A percentile compares a stretch with the other conserved stretches of the same genome.
phyloP scores from a whole-genome alignment of 2,113 vertebrate species.

The Leucopsar rothschildi region DNA sequence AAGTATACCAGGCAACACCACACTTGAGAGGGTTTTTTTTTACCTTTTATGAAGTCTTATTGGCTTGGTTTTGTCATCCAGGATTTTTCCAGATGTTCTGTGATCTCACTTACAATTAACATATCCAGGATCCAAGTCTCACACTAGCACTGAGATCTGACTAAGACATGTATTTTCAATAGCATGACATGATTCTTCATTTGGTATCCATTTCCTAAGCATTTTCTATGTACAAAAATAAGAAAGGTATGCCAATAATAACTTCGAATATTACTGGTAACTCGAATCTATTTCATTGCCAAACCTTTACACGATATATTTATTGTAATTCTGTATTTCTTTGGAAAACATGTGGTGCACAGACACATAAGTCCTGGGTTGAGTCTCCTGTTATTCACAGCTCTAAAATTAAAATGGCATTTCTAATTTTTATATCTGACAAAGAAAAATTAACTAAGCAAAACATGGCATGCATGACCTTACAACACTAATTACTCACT shows the following conservation, averaged over 20 bases:
- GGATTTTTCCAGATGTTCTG: constrained; percentile 6
- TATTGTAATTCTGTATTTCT: not conserved
- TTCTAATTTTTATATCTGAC: not conserved
- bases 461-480: not conserved
- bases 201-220: not conserved
- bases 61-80: not conserved
- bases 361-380: not conserved
- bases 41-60: not conserved
- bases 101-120: not conserved
- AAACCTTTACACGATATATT: not conserved
- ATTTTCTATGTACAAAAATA: not conserved
- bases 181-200: not conserved
- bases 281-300: not conserved
- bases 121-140: not conserved
- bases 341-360: not conserved
- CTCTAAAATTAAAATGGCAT: not conserved
- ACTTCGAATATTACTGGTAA: not conserved
- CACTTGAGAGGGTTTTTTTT: not conserved
- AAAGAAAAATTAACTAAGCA: not conserved
- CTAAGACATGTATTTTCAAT: not conserved
- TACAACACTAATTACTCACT: not conserved
- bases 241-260: not conserved
- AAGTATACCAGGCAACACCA: not conserved
- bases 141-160: not conserved
- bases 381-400: not conserved